These are phyloP conservation scores for Parotocinclus haroldoi DNA, from an alignment of 2,797 vertebrate species.

Conservation along the genomic window DNA sequence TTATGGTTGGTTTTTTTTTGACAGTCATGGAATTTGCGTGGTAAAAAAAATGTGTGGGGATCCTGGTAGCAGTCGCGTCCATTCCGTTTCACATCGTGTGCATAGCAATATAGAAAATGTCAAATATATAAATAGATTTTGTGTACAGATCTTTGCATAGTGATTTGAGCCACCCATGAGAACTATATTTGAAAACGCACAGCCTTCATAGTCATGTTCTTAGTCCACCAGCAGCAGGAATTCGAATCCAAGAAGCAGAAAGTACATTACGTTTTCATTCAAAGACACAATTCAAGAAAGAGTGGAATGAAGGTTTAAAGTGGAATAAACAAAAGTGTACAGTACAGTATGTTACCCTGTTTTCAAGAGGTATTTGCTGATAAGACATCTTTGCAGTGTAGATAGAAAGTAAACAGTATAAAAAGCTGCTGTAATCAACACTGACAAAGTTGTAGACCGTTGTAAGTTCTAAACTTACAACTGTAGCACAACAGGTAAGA, in stretches of 20 bases:
- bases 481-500: too few species aligned
- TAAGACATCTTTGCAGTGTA: not conserved
- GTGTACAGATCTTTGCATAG: slow-evolving; percentile 72
- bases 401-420: slow-evolving; percentile 20
- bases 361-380: slow-evolving; percentile 36
- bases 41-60: too few species aligned
- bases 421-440: slow-evolving; percentile 15
- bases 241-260: slow-evolving; percentile 18
- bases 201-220: slow-evolving; percentile 28
- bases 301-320: slow-evolving; percentile 20
- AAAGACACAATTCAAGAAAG: slow-evolving; percentile 46
- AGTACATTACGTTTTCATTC: slow-evolving; percentile 47
- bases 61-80: slow-evolving; percentile 50
- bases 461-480: too few species aligned
- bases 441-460: not conserved
- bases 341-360: slow-evolving; percentile 38
- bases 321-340: slow-evolving; percentile 21
- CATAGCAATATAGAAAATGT: slow-evolving; percentile 73
- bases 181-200: not conserved
- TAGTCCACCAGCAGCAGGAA: not conserved
- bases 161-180: slow-evolving; percentile 62
- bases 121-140: slow-evolving; percentile 41
- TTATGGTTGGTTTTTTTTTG: too few species aligned
- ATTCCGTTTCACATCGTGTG: slow-evolving; percentile 59
- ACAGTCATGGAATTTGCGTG: too few species aligned